Conservation (phyloP, 1,140 invertebrate species). For the Papilio xuthus region DNA sequence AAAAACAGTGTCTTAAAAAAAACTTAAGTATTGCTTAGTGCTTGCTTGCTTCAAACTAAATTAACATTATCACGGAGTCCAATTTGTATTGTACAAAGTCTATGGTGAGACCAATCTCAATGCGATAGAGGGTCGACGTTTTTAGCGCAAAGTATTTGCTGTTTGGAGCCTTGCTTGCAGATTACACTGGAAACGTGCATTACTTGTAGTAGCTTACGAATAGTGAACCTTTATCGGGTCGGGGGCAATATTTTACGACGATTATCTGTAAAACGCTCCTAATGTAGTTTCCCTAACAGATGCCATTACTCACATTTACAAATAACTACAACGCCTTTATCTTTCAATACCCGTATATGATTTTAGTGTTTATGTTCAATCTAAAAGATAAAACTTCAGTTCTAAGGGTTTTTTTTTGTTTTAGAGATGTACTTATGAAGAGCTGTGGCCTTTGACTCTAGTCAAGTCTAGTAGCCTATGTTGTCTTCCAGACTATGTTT, state of each 20-base stretch:
- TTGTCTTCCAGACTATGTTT: no score
- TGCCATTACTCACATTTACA: slow-evolving; percentile 70
- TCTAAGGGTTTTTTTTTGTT: background rate
- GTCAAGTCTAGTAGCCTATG: no score
- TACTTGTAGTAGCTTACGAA: slow-evolving; percentile 66
- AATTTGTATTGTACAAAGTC: slow-evolving; percentile 43
- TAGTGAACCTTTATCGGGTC: slow-evolving; percentile 63
- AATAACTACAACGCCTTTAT: slow-evolving; percentile 68
- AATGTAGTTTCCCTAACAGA: slow-evolving; percentile 58
- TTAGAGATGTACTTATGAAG: no score
- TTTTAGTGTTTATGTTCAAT: background rate
- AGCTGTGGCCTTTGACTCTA: no score
- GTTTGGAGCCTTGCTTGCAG: slow-evolving; percentile 70
- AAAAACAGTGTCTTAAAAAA: background rate
- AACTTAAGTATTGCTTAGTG: background rate
- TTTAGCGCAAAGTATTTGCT: slow-evolving; percentile 78
- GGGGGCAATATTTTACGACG: slow-evolving; percentile 67
- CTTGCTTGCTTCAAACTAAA: background rate
- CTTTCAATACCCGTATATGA: slow-evolving; percentile 42
- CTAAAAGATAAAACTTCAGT: background rate
- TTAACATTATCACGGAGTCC: background rate
- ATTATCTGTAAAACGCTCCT: slow-evolving; percentile 71
- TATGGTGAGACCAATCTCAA: slow-evolving; percentile 68
- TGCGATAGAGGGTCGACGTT: slow-evolving; percentile 78
- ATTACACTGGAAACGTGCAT: slow-evolving; percentile 69